Evolutionary conservation across 1,140 invertebrate species (phyloP), one percentile per base, ranked within the genome.

Genomic region (Musca domestica): DNA sequence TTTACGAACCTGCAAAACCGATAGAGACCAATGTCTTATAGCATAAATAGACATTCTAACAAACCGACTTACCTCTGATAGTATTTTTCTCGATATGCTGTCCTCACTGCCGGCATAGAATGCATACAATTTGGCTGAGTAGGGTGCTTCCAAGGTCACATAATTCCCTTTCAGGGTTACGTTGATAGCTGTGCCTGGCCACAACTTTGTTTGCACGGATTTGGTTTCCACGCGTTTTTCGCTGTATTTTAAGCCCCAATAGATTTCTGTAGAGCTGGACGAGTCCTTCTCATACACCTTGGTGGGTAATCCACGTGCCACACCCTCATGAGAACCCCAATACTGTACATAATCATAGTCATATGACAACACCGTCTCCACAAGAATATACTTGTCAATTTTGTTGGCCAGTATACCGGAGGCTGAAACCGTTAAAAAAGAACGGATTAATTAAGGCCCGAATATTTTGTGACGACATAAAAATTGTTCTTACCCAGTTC

Each of bases 301-400:
- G 10, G 91, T 92, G 66, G 88, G 88, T 58, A 93, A 78, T 1
- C 90, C 91, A 65, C 88, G 90, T 5, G 91, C 85, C 66, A 92
- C 88, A 0, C 88, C 91, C 69, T 91, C 88, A 1, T 89, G 88
- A 67, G 92, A 89, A 23, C 91, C 91, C 91, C 91, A 93, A 74
- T 89, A 89, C 58, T 90, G 81, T 0, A 84, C 86, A 67, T 92
- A 88, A 49, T 88, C 87, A 69, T 87, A 90, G 14, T 86, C 84
- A 75, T 91, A 93, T 69, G 81, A 84, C 34, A 93, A 86, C 20
- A 89, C 90, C 49, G 89, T 87, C 34, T 90, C 91, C 20, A 91
- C 85, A 2, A 84, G 70, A 68, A 78, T 77, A 66, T 80, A 80
- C 34, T 82, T 77, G 12, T 84, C 83, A 22, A 84, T 86, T 6